Base-by-base conservation (phyloP, 1,140 invertebrate genomes). In the Drosophila varians region DNA sequence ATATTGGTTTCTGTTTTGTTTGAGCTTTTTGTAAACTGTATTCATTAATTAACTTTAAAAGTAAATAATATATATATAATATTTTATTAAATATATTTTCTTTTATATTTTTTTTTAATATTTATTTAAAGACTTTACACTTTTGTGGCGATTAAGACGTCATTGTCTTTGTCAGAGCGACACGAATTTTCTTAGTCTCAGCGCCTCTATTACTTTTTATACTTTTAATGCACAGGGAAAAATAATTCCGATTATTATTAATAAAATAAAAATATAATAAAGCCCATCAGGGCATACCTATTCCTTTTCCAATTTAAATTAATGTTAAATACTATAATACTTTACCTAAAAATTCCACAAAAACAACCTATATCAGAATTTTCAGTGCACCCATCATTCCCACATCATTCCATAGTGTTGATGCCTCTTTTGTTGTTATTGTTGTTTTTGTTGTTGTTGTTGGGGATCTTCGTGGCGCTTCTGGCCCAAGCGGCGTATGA, bases 401-500 rank as follows among this genome's bases (percentile, higher is more conserved):
- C 69, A 73, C 69, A 49, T 73, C 47, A 28, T 62, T 72, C n/a
- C n/a, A n/a, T n/a, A n/a, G n/a, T n/a, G n/a, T n/a, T n/a, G n/a
- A n/a, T n/a, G n/a, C n/a, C n/a, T n/a, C n/a, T n/a, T 34, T 57
- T 18, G 8, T 7, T 16, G 1, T 51, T 42, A 4, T 43, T 55
- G 8, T 47, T 23, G n/a, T 54, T 16, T 42, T 25, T 14, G 40
- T 34, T 43, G 28, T 11, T 31, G 4, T 31, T 9, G 4, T 31
- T 9, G 11, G 28, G 6, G 9, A 5, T 38, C 7, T 58, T 46
- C 42, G 31, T 38, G 38, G 38, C 16, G 25, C 19, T 11, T 2
- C 25, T 61, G 40, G 43, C 66, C 52, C 47, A 55, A 36, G 55
- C 68, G 75, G 79, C 74, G 78, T 84, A 84, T 83, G 78, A 83